Evolutionary conservation across 2,113 vertebrate genomes (phyloP).

Genomic region (Sturnus vulgaris): DNA sequence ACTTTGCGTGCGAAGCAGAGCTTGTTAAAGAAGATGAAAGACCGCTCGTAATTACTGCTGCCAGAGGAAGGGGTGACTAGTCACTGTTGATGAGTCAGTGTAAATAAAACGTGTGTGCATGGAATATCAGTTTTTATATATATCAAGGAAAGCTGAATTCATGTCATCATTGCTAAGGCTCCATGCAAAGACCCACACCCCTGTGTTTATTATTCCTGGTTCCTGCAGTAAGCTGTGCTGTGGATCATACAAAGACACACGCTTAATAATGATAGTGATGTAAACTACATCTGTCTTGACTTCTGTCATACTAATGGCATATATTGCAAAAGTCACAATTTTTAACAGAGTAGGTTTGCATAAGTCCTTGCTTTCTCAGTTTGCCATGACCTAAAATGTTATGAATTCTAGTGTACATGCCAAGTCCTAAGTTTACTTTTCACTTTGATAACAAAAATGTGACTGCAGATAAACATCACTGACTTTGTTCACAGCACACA

Average conservation of each 20-base stretch:
- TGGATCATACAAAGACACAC: slow-evolving; percentile 76
- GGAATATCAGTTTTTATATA: slow-evolving; percentile 71
- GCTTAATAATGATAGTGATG: slow-evolving; percentile 70
- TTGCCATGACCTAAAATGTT: slow-evolving; percentile 56
- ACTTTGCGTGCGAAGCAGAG: slow-evolving; percentile 45
- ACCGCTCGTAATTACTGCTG: slow-evolving; percentile 58
- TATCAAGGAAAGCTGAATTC: slow-evolving; percentile 70
- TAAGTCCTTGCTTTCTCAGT: slow-evolving; percentile 54
- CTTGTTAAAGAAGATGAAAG: slow-evolving; percentile 54
- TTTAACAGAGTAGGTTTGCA: slow-evolving; percentile 42
- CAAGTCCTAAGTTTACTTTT: slow-evolving; percentile 50
- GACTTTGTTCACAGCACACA: slow-evolving; percentile 61
- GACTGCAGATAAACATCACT: slow-evolving; percentile 49
- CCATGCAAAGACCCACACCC: slow-evolving; percentile 59
- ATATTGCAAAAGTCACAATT: slow-evolving; percentile 52
- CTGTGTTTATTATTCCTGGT: slow-evolving; percentile 67
- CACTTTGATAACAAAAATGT: slow-evolving; percentile 58
- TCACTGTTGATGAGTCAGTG: slow-evolving; percentile 67
- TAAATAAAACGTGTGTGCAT: slow-evolving; percentile 81
- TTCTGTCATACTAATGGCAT: slow-evolving; percentile 39
- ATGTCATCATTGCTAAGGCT: slow-evolving; percentile 60
- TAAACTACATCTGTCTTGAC: slow-evolving; percentile 62
- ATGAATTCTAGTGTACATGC: slow-evolving; percentile 60
- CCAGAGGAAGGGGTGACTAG: slow-evolving; percentile 47
- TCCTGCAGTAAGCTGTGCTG: slow-evolving; percentile 77